These are phyloP conservation scores for Timandra comae DNA, from an alignment of 2,888 invertebrate species.

Conservation along the genomic window DNA sequence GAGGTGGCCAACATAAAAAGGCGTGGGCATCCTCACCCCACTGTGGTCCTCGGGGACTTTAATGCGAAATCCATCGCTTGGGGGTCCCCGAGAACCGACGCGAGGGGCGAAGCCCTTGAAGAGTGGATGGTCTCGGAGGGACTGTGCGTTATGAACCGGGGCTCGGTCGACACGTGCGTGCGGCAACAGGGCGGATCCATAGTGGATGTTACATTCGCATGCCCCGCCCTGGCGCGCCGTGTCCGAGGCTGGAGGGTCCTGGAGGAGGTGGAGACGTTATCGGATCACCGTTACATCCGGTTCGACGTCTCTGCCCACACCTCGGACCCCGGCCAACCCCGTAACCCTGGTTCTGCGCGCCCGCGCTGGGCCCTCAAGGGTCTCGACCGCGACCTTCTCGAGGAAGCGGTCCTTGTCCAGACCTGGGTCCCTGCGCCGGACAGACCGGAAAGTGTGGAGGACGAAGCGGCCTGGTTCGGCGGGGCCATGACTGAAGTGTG, in stretches of 20 bases:
- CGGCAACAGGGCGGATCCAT: slow-evolving; percentile 4
- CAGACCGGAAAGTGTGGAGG: background rate
- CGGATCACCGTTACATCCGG: slow-evolving; percentile 4
- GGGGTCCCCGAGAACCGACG: slow-evolving; percentile 8
- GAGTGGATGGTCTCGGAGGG: background rate
- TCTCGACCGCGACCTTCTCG: slow-evolving; percentile 4
- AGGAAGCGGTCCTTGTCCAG: slow-evolving; percentile 13
- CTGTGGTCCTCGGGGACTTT: slow-evolving; percentile 6
- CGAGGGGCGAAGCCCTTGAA: background rate
- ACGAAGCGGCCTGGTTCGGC: background rate
- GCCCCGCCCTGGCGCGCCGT: background rate
- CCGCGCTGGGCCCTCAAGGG: slow-evolving; percentile 12
- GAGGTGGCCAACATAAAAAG: background rate
- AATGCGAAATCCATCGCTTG: slow-evolving; percentile 19
- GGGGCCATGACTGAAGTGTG: slow-evolving; percentile 1
- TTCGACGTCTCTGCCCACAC: background rate
- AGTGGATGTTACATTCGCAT: slow-evolving; percentile 5
- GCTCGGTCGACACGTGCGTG: slow-evolving; percentile 1
- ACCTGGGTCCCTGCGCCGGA: slow-evolving; percentile 1
- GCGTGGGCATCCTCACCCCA: slow-evolving; percentile 5
- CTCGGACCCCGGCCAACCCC: background rate
- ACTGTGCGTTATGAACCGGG: background rate
- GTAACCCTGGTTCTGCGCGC: background rate
- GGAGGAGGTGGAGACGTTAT: slow-evolving; percentile 1
- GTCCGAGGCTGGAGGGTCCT: slow-evolving; percentile 3